Base-by-base conservation (phyloP, 2,888 invertebrate species). In the Epinotia bilunana region DNA sequence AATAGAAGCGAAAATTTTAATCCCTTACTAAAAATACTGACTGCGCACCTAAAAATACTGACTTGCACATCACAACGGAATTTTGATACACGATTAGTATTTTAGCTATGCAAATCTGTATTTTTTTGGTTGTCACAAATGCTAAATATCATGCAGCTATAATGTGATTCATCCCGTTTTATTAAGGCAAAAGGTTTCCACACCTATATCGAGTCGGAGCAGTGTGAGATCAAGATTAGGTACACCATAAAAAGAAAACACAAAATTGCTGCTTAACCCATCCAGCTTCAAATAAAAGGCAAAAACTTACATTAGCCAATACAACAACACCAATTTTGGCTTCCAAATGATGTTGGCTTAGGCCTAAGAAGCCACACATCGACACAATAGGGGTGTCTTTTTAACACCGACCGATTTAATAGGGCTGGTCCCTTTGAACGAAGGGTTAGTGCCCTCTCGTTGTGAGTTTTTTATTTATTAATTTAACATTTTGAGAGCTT, bases 331-430 rank as follows among this genome's bases (percentile, higher is more conserved):
- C 88, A 90, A 91, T 91, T 90, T 90, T 84, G 89, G 90, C 87
- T 88, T 89, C 85, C 85, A 88, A 91, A 90, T 91, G 88, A 89
- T 86, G 83, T 91, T 87, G 86, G 88, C 85, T 86, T 85, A 87
- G 91, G 90, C 92, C 90, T 93, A 92, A 92, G 92, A 93, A 93
- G 91, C 92, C 92, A 84, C 88, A 89, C 87, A 85, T 84, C 84
- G 84, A 82, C 83, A 82, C 88, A 90, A 91, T 86, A 84, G 87
- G 91, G 92, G 88, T 91, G 91, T 92, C 89, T 91, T 90, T 91
- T 92, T 93, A 91, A 92, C 92, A 89, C 89, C 86, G 84, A 87
- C 87, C 84, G 86, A 90, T 92, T 90, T 88, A 88, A 90, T 84
- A 86, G 87, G 88, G 81, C 83, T 81, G 85, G 83, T 78, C 83